Percentiles rank a stretch among this genome's conserved stretches.
Conservation (phyloP, 2,797 vertebrate species). For the Platyrinchus mystaceus region DNA sequence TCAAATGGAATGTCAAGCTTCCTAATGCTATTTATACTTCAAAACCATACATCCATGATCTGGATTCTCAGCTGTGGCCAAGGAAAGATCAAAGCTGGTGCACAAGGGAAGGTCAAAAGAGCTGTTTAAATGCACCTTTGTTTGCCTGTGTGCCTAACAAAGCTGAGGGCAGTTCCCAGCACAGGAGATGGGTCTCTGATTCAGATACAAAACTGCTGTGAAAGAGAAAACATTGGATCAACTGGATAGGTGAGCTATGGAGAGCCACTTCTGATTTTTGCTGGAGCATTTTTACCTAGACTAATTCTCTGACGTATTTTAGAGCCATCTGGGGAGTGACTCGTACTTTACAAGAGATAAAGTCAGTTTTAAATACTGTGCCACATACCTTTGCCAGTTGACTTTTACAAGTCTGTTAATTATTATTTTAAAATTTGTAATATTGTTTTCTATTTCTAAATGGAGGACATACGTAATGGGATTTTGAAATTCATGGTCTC, state of each 20-base stretch:
- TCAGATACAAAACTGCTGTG: neutral
- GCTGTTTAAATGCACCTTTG: neutral
- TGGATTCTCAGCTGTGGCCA: neutral
- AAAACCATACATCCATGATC: neutral
- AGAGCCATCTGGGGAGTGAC: rapidly evolving
- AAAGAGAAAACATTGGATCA: neutral
- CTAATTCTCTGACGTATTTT: neutral
- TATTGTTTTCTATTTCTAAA: neutral
- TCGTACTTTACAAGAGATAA: neutral
- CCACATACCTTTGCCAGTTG: neutral
- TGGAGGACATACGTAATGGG: neutral
- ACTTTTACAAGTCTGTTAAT: neutral
- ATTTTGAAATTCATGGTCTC: neutral
- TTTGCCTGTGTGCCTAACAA: neutral
- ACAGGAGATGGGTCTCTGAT: neutral
- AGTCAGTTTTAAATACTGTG: neutral
- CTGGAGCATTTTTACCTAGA: neutral
- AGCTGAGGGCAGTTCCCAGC: neutral
- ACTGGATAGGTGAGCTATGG: neutral
- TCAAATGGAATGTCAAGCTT: neutral
- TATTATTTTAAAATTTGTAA: neutral
- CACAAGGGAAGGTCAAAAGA: neutral
- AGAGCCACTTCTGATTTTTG: neutral
- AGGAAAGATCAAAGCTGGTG: neutral
- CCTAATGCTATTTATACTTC: neutral